A percentile compares a stretch with the other conserved stretches of the same genome.
Evolutionary conservation across 2,113 vertebrate species (phyloP).

Genomic region (Vombatus ursinus): DNA sequence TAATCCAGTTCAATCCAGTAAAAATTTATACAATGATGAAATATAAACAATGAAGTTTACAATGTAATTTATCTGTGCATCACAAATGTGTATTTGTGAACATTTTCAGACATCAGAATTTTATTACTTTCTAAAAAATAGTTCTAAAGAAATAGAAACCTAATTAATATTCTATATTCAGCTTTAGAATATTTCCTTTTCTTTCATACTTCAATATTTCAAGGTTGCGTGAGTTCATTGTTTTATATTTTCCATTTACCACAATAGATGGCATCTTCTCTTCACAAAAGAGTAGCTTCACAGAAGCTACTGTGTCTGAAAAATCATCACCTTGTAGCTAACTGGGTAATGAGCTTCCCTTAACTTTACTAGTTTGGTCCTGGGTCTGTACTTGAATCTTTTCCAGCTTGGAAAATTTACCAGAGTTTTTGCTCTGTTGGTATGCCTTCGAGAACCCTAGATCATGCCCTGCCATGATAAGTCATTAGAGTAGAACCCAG

Average conservation of each 20-base stretch:
- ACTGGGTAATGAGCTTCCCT: neutral
- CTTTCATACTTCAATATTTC: neutral
- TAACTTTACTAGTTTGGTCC: neutral
- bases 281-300: too few relatives aligned
- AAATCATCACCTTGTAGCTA: neutral
- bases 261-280: neutral
- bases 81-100: neutral
- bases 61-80: neutral
- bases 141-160: neutral
- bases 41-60: neutral
- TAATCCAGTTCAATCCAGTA: neutral
- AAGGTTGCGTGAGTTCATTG: neutral
- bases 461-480: neutral
- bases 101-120: conserved; percentile 5
- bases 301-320: neutral
- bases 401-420: neutral
- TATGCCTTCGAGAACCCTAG: neutral
- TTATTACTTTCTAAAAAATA: neutral
- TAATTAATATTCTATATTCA: neutral
- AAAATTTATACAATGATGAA: neutral
- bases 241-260: neutral
- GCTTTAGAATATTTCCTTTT: neutral
- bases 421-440: neutral
- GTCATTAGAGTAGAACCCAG: neutral
- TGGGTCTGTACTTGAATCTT: neutral